phyloP scores from a whole-genome alignment of 1,140 invertebrate species.

The Cephus cinctus region DNA sequence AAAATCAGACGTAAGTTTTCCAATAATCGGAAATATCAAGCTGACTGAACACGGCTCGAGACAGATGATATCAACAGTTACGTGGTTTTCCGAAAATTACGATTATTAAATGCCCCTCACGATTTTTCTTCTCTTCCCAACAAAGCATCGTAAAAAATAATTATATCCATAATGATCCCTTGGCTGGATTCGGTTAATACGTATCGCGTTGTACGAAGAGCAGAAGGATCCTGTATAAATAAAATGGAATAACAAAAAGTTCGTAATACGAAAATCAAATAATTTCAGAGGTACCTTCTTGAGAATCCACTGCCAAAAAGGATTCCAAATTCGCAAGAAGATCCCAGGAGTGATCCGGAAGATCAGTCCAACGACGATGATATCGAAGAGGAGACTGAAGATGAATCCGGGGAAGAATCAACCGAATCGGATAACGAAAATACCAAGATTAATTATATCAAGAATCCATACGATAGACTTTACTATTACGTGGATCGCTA shows the following conservation, averaged over 20 bases:
- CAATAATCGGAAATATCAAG: slow-evolving; percentile 16
- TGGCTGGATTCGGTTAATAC: too few relatives aligned
- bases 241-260: too few relatives aligned
- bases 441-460: slow-evolving; percentile 15
- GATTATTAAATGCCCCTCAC: slow-evolving; percentile 28
- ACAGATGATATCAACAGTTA: slow-evolving; percentile 28
- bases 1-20: slow-evolving; percentile 26
- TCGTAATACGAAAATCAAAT: too few relatives aligned
- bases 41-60: slow-evolving; percentile 27
- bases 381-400: slow-evolving; percentile 12
- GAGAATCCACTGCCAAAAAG: slow-evolving; percentile 17
- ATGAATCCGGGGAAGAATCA: slow-evolving; percentile 15
- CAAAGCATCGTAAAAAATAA: too few relatives aligned
- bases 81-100: slow-evolving; percentile 37
- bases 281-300: slow-evolving; percentile 25
- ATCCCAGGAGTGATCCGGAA: neutral
- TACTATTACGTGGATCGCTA: slow-evolving; percentile 29
- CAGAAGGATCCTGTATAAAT: too few relatives aligned
- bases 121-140: too few relatives aligned
- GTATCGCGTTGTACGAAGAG: too few relatives aligned
- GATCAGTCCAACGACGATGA: slow-evolving; percentile 2
- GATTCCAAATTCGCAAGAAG: slow-evolving; percentile 3
- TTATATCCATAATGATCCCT: too few relatives aligned
- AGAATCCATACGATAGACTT: slow-evolving; percentile 17
- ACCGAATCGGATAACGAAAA: too few relatives aligned